Conservation (phyloP, 1,140 invertebrate species). For the Stegodyphus mimosarum region DNA sequence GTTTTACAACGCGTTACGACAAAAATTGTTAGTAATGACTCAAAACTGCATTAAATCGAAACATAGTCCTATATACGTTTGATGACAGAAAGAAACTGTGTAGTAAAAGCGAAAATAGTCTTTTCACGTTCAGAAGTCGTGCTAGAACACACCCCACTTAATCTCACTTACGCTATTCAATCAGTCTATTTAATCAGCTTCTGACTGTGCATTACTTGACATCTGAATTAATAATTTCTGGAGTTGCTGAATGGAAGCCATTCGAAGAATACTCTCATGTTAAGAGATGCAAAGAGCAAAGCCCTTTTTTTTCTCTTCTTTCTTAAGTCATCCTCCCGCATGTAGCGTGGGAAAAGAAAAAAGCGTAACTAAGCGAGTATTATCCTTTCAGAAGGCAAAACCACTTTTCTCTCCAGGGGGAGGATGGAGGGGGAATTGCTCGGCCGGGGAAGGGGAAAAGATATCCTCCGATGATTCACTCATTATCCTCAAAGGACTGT, state of each 20-base stretch:
- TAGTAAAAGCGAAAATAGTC: too few species aligned
- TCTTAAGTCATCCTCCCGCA: not conserved
- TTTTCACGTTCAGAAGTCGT: too few species aligned
- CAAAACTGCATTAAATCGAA: too few species aligned
- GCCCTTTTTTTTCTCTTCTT: not conserved
- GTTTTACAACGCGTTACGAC: too few species aligned
- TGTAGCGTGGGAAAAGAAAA: constrained; percentile 14
- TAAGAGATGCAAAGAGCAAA: not conserved
- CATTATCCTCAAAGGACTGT: constrained; percentile 1
- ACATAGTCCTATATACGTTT: too few species aligned
- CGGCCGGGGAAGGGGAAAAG: not conserved
- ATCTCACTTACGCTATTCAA: not conserved
- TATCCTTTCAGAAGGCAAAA: not conserved
- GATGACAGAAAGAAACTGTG: too few species aligned
- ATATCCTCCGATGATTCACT: not conserved
- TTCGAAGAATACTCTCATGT: not conserved
- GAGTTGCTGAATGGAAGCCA: not conserved
- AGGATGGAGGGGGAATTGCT: too few species aligned
- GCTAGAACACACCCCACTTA: too few species aligned
- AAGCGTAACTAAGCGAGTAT: too few species aligned
- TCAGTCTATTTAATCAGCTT: constrained; percentile 1
- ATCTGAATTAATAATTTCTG: not conserved
- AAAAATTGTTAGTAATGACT: too few species aligned
- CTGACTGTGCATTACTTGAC: not conserved
- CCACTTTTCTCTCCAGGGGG: too few species aligned